These are phyloP conservation scores for Neodon shergylaensis DNA, from an alignment of 2,113 vertebrate species.

Conservation along the genomic window DNA sequence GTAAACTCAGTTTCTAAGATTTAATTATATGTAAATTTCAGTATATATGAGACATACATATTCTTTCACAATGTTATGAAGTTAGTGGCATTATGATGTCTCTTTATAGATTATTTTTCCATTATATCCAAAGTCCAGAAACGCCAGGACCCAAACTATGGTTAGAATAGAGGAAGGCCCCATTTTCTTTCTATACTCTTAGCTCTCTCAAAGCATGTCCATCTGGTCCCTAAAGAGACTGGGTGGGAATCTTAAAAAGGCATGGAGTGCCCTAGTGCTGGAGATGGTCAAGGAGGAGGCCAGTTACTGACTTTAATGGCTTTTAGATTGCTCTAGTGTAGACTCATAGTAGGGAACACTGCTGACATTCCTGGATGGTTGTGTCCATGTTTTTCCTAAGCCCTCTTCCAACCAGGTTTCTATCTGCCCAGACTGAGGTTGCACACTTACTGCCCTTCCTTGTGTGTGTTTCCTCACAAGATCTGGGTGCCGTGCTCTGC, in stretches of 20 bases:
- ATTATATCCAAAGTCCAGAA: neutral
- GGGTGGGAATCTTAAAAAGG: neutral
- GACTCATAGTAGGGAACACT: neutral
- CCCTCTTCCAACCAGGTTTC: neutral
- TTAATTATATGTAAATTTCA: neutral
- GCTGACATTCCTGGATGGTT: neutral
- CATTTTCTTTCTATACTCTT: neutral
- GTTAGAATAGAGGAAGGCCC: neutral
- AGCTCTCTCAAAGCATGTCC: neutral
- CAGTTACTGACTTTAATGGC: neutral
- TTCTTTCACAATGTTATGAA: neutral
- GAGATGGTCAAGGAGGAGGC: neutral
- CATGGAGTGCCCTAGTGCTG: rapidly evolving
- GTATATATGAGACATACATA: neutral
- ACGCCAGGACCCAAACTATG: neutral
- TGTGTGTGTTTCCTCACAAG: neutral
- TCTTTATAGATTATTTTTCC: neutral
- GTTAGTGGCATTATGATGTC: neutral
- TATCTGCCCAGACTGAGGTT: neutral
- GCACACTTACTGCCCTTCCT: neutral
- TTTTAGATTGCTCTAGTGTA: neutral
- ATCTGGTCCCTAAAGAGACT: neutral
- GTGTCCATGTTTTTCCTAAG: neutral
- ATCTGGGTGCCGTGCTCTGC: neutral
- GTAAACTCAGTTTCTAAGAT: neutral